These are phyloP conservation scores for Gymnoscelis rufifasciata DNA, from an alignment of 2,888 invertebrate species.

Conservation along the genomic window DNA sequence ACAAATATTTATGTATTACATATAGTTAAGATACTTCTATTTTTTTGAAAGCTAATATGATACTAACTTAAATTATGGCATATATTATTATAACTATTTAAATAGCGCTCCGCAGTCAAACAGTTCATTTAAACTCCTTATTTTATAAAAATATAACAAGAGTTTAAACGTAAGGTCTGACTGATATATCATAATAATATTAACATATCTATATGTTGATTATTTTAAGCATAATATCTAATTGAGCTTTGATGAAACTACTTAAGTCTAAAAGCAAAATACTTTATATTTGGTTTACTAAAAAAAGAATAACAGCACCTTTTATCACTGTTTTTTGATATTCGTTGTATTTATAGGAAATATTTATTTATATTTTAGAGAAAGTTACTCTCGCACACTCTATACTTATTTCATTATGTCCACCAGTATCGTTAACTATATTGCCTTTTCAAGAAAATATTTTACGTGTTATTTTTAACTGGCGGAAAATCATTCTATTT, in stretches of 20 bases:
- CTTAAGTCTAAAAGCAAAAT: constrained; percentile 37
- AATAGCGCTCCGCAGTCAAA: constrained; percentile 17
- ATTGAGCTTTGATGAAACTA: constrained; percentile 48
- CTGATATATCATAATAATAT: constrained; percentile 7
- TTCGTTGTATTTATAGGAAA: constrained; percentile 46
- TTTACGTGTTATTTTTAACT: too few species aligned
- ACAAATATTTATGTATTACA: too few species aligned
- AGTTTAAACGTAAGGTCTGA: constrained; percentile 9
- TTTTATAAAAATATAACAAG: not conserved
- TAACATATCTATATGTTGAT: constrained; percentile 14
- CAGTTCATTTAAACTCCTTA: not conserved
- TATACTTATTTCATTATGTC: too few species aligned
- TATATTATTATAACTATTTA: constrained; percentile 29
- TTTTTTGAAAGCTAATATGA: not conserved
- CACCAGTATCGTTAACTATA: too few species aligned
- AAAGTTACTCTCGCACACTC: too few species aligned
- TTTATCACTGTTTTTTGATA: constrained; percentile 51
- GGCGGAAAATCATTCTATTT: too few species aligned
- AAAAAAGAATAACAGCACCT: constrained; percentile 65
- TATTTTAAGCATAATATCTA: constrained; percentile 31
- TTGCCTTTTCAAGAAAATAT: too few species aligned
- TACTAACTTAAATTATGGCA: constrained; percentile 43
- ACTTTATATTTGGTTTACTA: constrained; percentile 67
- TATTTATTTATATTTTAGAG: too few species aligned
- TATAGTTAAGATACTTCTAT: too few species aligned